These are phyloP conservation scores for Crotophaga sulcirostris DNA, from an alignment of 2,113 vertebrate genomes.

Conservation along the genomic window DNA sequence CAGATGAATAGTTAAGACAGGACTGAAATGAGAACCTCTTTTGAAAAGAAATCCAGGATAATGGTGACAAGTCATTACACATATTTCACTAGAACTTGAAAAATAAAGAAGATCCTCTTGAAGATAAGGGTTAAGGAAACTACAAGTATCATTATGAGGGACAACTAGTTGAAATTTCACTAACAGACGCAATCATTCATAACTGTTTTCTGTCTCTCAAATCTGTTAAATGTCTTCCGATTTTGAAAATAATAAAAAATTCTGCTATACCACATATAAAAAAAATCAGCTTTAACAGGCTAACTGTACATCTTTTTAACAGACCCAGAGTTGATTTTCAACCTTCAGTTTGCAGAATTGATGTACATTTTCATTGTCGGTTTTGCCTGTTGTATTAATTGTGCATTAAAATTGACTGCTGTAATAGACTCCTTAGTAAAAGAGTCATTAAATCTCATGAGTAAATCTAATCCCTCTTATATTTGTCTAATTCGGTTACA, in stretches of 20 bases:
- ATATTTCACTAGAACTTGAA: background rate
- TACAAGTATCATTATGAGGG: background rate
- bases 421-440: background rate
- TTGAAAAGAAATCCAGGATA: background rate
- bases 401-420: background rate
- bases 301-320: background rate
- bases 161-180: background rate
- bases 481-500: slow-evolving; percentile 13
- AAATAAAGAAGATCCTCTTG: background rate
- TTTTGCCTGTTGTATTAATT: background rate
- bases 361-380: background rate
- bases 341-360: background rate
- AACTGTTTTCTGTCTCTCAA: background rate
- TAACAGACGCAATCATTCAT: background rate
- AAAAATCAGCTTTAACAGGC: background rate
- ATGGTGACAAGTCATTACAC: background rate
- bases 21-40: background rate
- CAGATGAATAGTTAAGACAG: background rate
- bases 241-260: background rate
- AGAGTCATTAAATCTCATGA: background rate
- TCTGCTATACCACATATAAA: accelerated
- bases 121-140: background rate
- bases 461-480: background rate
- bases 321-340: background rate
- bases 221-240: background rate